Conservation (phyloP, 2,113 vertebrate genomes). For the Apeltes quadracus region DNA sequence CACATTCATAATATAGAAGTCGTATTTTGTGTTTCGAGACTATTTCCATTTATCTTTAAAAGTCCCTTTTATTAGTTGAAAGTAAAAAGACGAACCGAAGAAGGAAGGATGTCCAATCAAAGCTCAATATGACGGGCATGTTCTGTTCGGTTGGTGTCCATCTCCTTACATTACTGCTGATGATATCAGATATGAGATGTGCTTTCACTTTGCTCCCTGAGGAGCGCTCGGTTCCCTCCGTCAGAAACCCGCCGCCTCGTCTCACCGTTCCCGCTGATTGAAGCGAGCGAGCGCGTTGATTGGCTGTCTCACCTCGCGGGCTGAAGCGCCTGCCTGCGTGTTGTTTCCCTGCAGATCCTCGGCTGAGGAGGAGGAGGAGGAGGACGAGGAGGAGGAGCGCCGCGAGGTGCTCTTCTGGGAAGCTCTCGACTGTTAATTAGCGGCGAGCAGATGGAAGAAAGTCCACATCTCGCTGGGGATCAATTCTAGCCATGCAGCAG, state of each 20-base stretch:
- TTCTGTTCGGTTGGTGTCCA: not conserved
- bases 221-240: not conserved
- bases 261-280: slow-evolving; percentile 26
- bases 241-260: not conserved
- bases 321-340: slow-evolving; percentile 34
- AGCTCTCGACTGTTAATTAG: slow-evolving; percentile 80
- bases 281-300: slow-evolving; percentile 46
- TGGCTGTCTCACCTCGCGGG: slow-evolving; percentile 59
- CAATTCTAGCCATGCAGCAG: slow-evolving; percentile 57
- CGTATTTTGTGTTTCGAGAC: not conserved
- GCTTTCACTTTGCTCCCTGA: not conserved
- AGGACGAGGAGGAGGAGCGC: slow-evolving; percentile 44
- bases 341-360: slow-evolving; percentile 59
- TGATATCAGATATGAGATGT: not conserved
- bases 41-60: not conserved
- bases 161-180: too few species aligned
- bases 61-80: not conserved
- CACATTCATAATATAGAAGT: not conserved
- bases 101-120: not conserved
- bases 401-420: slow-evolving; percentile 62
- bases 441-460: slow-evolving; percentile 77
- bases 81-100: not conserved
- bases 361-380: slow-evolving; percentile 46
- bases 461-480: slow-evolving; percentile 72
- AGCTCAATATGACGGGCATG: not conserved